phyloP scores from a whole-genome alignment of 2,113 vertebrate genomes.

The western clawed frog (Xenopus tropicalis) region UCB_Xtro_10.0 CM004446.2:97063001-97063500 shows the following conservation, averaged over 20 bases:
- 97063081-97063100: too few species aligned
- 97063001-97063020: too few species aligned
- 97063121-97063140: slow-evolving; percentile 94
- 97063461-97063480: too few species aligned
- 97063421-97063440: too few species aligned
- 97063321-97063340: slow-evolving; percentile 98
- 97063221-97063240: slow-evolving; percentile 90
- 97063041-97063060: too few species aligned
- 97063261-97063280: slow-evolving; percentile 93
- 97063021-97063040: too few species aligned
- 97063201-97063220: slow-evolving; percentile 94
- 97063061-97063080: too few species aligned
- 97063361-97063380: slow-evolving; percentile 46
- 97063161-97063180: slow-evolving; percentile 94
- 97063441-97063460: too few species aligned
- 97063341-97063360: slow-evolving; percentile 97
- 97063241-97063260: slow-evolving; percentile 86
- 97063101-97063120: neutral
- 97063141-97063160: slow-evolving; percentile 94
- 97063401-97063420: too few species aligned
- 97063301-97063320: slow-evolving; percentile 97
- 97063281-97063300: slow-evolving; percentile 89
- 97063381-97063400: too few species aligned
- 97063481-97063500: too few species aligned
- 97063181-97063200: slow-evolving; percentile 94